Evolutionary conservation across 2,888 invertebrate genomes (phyloP), one percentile per base, ranked within the genome.

Genomic region (Monoplex corrugatus): DNA sequence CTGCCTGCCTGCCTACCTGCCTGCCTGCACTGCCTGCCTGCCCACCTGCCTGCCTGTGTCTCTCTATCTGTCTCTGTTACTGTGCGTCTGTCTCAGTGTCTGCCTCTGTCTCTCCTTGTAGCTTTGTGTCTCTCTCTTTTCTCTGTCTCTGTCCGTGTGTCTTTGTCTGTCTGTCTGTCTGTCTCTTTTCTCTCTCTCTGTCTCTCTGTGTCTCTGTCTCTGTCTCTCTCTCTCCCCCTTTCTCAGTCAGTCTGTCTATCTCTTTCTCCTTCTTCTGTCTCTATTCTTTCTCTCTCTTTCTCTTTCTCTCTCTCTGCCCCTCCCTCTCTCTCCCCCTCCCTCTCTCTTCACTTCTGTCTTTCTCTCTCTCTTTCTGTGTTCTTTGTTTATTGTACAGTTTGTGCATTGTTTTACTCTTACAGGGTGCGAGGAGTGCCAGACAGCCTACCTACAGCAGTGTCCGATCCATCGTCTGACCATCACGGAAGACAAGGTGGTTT

Each of bases 401-500:
- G 8, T 13, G n/a, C n/a, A n/a, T 72, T n/a, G 1, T 50, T 6
- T 0, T 72, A 5, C 28, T 44, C 32, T 23, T 90, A 3, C 91
- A 95, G 95, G 95, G 95, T 96, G 95, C 93, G 95, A 95, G 85
- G 95, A 95, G 78, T 96, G 95, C 90, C 93, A 94, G 93, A 92
- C 89, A 8, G 90, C 93, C 0, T 95, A 94, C 90, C 87, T 90
- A 1, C 87, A 85, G 23, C 93, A 93, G 84, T 96, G 95, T 91
- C 92, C 93, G 0, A 89, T 90, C 13, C 95, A 96, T 90, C 92
- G 91, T 80, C 92, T 94, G 68, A 88, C 90, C 38, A 57, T 91
- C 0, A 89, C 95, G 32, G 92, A 92, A 28, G 96, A 96, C 95
- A 97, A 97, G 91, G 97, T 97, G 32, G 97, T 98, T 86, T 97